Evolutionary conservation across 1,140 invertebrate species (phyloP).

Genomic region (Pseudomyrmex pallidus): DNA sequence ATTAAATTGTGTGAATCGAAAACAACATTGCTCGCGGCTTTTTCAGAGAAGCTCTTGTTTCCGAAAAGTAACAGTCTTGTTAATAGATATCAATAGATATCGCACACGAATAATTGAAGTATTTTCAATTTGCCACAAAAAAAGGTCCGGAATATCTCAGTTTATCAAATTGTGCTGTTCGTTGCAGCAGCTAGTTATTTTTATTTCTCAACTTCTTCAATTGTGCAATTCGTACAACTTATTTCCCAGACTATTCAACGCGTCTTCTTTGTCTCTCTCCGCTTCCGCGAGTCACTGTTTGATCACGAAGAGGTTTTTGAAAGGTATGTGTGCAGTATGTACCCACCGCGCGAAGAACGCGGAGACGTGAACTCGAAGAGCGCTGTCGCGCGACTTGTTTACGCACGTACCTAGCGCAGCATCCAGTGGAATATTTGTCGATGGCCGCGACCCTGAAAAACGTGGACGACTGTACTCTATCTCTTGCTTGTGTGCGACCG

Average conservation of each 20-base stretch:
- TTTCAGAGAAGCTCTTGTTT: too few species aligned
- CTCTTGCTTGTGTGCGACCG: neutral
- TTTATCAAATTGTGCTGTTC: too few species aligned
- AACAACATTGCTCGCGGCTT: too few species aligned
- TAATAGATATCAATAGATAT: too few species aligned
- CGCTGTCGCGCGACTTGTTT: conserved; percentile 43
- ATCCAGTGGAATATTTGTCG: conserved; percentile 45
- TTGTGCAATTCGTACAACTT: neutral
- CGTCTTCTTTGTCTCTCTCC: neutral
- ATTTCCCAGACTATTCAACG: neutral
- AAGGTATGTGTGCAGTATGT: neutral
- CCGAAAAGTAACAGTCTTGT: too few species aligned
- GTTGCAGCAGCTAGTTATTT: neutral
- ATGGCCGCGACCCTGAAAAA: conserved; percentile 41
- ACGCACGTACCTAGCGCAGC: conserved; percentile 10
- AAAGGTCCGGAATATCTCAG: too few species aligned
- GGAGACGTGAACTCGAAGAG: neutral
- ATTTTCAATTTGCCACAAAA: too few species aligned
- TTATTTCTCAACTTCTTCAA: neutral
- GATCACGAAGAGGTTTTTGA: conserved; percentile 1
- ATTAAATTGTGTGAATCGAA: too few species aligned
- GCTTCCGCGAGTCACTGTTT: conserved; percentile 8
- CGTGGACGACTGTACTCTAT: conserved; percentile 4
- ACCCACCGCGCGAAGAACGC: conserved; percentile 9
- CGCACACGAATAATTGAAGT: too few species aligned